Conservation (phyloP, 2,888 invertebrate genomes). For the Caenorhabditis zanzibari region DNA sequence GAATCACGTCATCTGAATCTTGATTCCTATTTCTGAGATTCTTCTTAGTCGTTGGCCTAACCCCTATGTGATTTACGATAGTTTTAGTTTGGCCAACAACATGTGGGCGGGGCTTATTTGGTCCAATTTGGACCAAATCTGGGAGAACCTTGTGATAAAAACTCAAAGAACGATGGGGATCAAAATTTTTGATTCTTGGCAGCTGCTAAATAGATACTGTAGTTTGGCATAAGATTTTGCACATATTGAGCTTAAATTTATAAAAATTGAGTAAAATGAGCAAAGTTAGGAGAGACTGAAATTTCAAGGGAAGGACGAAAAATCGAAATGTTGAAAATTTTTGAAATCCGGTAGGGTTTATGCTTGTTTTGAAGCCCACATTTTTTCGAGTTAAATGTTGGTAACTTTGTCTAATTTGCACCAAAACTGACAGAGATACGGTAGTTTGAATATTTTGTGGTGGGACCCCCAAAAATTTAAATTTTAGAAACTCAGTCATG, state of each 20-base stretch:
- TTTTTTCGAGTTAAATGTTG: too few species aligned
- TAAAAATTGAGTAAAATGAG: background rate
- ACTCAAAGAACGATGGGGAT: background rate
- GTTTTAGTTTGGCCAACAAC: background rate
- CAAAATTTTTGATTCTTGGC: background rate
- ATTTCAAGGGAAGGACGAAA: too few species aligned
- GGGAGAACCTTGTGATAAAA: background rate
- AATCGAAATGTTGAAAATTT: too few species aligned
- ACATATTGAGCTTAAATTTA: background rate
- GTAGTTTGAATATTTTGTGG: too few species aligned
- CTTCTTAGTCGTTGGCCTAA: background rate
- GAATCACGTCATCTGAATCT: constrained; percentile 8
- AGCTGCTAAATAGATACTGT: too few species aligned
- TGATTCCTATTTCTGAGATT: background rate
- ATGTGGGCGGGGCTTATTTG: background rate
- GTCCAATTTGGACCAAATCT: background rate
- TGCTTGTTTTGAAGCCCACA: too few species aligned
- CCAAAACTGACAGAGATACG: too few species aligned
- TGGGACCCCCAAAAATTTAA: too few species aligned
- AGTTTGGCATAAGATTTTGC: too few species aligned
- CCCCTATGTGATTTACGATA: too few species aligned
- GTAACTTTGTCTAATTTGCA: too few species aligned
- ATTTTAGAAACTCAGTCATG: background rate
- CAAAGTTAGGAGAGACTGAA: background rate
- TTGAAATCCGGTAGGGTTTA: too few species aligned